Base-by-base conservation (phyloP, 2,888 invertebrate genomes). In the Megamerina dolium region DNA sequence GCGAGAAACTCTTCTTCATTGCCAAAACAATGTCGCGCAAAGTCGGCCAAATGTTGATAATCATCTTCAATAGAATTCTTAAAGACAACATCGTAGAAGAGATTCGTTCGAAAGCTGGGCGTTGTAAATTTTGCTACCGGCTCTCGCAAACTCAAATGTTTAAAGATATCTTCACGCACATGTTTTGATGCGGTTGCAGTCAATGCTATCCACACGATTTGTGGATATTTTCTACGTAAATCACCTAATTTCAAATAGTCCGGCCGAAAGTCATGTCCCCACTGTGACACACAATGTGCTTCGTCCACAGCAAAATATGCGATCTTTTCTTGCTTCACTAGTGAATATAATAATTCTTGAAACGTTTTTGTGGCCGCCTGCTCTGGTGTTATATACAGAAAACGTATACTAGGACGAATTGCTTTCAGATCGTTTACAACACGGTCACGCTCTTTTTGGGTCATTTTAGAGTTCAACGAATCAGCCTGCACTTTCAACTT, bases 191-290 rank as follows among this genome's bases (percentile, higher is more conserved):
- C 97, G 0, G 99, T 99, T 0, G 99, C 99, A 6, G 99, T 99
- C 34, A 99, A 74, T 1, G 96, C 96, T 38, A 97, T 77, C 79
- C 90, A 89, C 2, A 90, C 84, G 46, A 92, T 78, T 41, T 77
- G 74, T 41, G 78, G 78, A 64, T 85, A 82, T 50, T 70, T 68
- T 20, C 68, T 60, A 41, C 85, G 74, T 32, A 90, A 72, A 9
- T 71, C 64, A 1, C 94, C 92, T 18, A 99, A 74, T 69, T 91
- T 90, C 17, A 96, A 75, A 68, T 96, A 99, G 70, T 93, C 92
- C 0, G 93, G 93, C 6, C 94, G 77, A 68, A 99, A 99, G 71
- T 97, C 96, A 73, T 97, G 97, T 0, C 99, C 99, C 99, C 97
- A 99, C 60, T 97, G 88, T 59, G 93, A 94, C 0, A 99, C 92